phyloP scores from a whole-genome alignment of 2,888 invertebrate species.

The Cetonia aurata region DNA sequence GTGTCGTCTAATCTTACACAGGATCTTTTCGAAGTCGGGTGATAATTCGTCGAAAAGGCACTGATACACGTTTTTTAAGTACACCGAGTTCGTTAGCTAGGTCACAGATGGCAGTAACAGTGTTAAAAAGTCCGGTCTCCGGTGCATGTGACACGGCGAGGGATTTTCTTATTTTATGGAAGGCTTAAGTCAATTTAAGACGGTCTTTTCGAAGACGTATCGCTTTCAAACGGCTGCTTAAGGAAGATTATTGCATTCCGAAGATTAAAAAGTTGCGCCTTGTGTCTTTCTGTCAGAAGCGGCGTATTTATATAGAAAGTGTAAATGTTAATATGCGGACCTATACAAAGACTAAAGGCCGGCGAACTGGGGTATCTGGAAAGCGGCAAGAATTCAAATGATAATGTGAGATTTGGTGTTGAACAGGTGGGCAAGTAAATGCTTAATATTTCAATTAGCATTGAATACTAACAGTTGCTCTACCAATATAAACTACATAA shows the following conservation, averaged over 20 bases:
- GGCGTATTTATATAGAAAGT: too few relatives aligned
- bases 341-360: too few relatives aligned
- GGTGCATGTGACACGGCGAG: slow-evolving; percentile 37
- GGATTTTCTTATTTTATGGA: slow-evolving; percentile 47
- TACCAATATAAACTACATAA: too few relatives aligned
- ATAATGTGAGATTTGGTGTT: too few relatives aligned
- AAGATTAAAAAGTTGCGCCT: slow-evolving; percentile 42
- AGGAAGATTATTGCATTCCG: slow-evolving; percentile 47
- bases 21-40: slow-evolving; percentile 22
- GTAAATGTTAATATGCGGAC: too few relatives aligned
- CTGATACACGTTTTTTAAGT: slow-evolving; percentile 24
- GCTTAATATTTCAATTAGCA: too few relatives aligned
- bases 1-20: slow-evolving; percentile 30
- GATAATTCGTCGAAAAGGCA: slow-evolving; percentile 27
- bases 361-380: background rate
- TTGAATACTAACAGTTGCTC: too few relatives aligned
- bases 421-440: too few relatives aligned
- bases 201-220: slow-evolving; percentile 44
- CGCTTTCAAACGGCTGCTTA: slow-evolving; percentile 45
- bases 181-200: slow-evolving; percentile 46
- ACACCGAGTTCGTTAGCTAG: background rate
- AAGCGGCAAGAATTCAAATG: background rate
- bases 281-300: slow-evolving; percentile 34
- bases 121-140: slow-evolving; percentile 38
- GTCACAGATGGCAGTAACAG: slow-evolving; percentile 40